Evolutionary conservation across 1,140 invertebrate genomes (phyloP).

Genomic region (Drosophila mauritiana): DNA sequence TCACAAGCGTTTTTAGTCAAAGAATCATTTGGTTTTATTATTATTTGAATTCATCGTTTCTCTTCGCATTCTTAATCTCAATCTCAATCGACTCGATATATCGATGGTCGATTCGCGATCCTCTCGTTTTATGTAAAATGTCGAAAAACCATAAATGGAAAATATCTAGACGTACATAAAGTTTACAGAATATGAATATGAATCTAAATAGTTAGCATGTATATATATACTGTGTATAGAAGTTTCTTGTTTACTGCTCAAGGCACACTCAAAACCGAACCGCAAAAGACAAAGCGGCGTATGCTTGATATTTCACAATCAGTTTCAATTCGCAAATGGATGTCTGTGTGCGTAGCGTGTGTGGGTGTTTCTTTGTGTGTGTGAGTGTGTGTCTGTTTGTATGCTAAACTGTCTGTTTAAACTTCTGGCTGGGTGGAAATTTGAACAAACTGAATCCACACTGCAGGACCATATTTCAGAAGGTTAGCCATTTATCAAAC

Average conservation of each 20-base stretch:
- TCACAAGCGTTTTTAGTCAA: constrained; percentile 84
- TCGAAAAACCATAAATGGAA: constrained; percentile 53
- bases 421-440: constrained; percentile 4
- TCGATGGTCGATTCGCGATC: constrained; percentile 22
- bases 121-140: constrained; percentile 51
- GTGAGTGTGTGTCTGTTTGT: background rate
- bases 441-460: constrained; percentile 20
- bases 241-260: constrained; percentile 47
- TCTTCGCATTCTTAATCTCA: constrained; percentile 45
- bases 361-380: background rate
- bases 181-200: constrained; percentile 37
- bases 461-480: background rate
- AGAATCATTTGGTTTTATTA: constrained; percentile 77
- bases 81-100: constrained; percentile 30
- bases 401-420: background rate
- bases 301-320: constrained; percentile 53
- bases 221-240: constrained; percentile 38
- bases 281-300: constrained; percentile 52
- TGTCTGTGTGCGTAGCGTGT: constrained; percentile 11
- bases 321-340: constrained; percentile 3
- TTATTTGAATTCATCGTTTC: constrained; percentile 73
- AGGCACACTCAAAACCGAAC: constrained; percentile 49
- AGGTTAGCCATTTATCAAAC: no score
- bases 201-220: constrained; percentile 39
- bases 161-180: constrained; percentile 52